phyloP scores from a whole-genome alignment of 1,140 invertebrate genomes.

The Bombus picipes region DNA sequence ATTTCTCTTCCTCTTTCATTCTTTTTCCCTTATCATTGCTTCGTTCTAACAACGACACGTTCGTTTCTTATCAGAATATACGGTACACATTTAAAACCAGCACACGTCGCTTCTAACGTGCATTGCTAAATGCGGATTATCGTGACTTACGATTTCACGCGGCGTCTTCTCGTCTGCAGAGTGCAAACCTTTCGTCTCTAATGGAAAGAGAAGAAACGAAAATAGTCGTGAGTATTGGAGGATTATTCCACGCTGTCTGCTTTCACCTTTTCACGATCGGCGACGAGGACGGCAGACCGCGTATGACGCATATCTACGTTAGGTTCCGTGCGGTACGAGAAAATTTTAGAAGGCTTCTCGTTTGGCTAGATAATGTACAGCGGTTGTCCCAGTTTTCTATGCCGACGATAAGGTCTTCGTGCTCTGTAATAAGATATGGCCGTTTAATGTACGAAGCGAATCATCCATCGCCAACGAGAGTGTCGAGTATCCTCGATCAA shows the following conservation, averaged over 20 bases:
- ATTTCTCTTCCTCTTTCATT: no score
- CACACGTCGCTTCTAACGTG: not conserved
- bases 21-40: not conserved
- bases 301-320: not conserved
- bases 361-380: not conserved
- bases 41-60: not conserved
- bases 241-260: constrained; percentile 57
- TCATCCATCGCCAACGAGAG: no score
- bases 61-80: not conserved
- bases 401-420: not conserved
- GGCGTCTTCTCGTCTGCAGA: not conserved
- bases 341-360: constrained; percentile 8
- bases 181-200: not conserved
- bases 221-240: not conserved
- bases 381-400: constrained; percentile 4
- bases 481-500: no score
- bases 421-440: not conserved
- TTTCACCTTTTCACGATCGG: constrained; percentile 69
- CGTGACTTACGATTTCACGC: not conserved
- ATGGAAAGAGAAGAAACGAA: not conserved
- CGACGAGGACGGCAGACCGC: not conserved
- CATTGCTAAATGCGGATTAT: not conserved
- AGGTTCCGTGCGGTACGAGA: not conserved
- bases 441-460: no score
- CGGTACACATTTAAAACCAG: not conserved